These are phyloP conservation scores for Arrhopalites spinosus DNA, from an alignment of 2,888 invertebrate genomes.

Conservation along the genomic window DNA sequence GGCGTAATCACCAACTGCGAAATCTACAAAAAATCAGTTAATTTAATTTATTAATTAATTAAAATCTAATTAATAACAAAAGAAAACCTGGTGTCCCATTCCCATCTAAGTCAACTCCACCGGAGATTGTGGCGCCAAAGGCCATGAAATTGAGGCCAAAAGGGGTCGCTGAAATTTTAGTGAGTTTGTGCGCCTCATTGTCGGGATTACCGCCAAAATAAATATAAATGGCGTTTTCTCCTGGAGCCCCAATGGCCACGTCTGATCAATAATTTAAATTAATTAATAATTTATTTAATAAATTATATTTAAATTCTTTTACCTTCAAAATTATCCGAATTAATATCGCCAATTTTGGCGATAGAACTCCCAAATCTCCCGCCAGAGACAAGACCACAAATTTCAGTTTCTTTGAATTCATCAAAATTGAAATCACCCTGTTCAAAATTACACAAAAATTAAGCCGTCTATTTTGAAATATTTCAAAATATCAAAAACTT, in stretches of 20 bases:
- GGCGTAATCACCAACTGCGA: slow-evolving; percentile 66
- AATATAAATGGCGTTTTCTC: slow-evolving; percentile 68
- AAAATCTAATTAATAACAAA: neutral
- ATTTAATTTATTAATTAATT: neutral
- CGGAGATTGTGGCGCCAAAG: slow-evolving; percentile 68
- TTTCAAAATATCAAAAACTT: too few species aligned
- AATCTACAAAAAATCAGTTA: slow-evolving; percentile 60
- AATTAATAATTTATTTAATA: too few species aligned
- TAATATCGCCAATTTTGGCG: slow-evolving; percentile 68
- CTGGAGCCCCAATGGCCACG: slow-evolving; percentile 69
- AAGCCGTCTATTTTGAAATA: too few species aligned
- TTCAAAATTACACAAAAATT: too few species aligned
- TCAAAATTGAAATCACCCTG: neutral
- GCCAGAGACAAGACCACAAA: slow-evolving; percentile 53
- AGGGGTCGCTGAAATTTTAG: slow-evolving; percentile 58
- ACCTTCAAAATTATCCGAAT: slow-evolving; percentile 69
- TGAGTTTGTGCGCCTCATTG: slow-evolving; percentile 63
- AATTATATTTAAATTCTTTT: too few species aligned
- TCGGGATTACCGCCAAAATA: slow-evolving; percentile 66
- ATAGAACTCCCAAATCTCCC: slow-evolving; percentile 69
- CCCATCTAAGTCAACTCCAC: slow-evolving; percentile 66
- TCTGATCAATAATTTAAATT: too few species aligned
- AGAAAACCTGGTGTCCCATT: slow-evolving; percentile 66
- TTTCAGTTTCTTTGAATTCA: neutral
- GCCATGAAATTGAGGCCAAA: slow-evolving; percentile 57